Evolutionary conservation across 2,888 invertebrate species (phyloP), one percentile per base, ranked within the genome.

Genomic region (Eremobia ochroleuca): DNA sequence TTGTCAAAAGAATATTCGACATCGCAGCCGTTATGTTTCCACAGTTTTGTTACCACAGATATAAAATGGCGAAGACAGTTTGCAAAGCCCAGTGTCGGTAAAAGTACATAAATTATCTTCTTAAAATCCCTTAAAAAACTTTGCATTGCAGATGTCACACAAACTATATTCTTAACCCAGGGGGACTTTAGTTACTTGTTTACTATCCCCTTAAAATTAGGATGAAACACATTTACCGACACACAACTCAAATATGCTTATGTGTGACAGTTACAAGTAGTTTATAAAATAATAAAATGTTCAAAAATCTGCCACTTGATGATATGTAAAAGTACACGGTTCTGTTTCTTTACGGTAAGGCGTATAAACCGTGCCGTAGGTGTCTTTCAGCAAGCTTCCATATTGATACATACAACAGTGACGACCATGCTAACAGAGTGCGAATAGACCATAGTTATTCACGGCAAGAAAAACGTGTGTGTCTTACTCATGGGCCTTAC

Each of bases 1-100:
- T 55, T 78, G 43, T 86, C 82, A 88, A 88, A 79, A 76, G 82
- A 86, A 85, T 77, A 78, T 88, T 37, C 76, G 83, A 76, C 58
- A n/a, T 77, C 68, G 40, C 55, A 43, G 72, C 85, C 82, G 82
- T 82, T 86, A 81, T 85, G 28, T 71, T 34, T 76, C 67, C 61
- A 75, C 11, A 77, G 73, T 71, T 81, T 67, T 61, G 37, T 65
- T 9, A 28, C n/a, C 85, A 79, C 28, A 73, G 84, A 84, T 67
- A 28, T 15, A 4, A 34, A 58, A n/a, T 13, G 73, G 15, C 55
- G 40, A 4, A 67, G 15, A 31, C 46, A 31, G 15, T 67, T 67
- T 49, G 5, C 34, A 25, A 34, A n/a, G 21, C 0, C 13, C 28
- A 21, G 4, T 66, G 28, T 28, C 21, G 13, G 18, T 43, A 28